Percentiles rank a stretch among this genome's conserved stretches.
These are phyloP conservation scores for Rhyacophila evoluta DNA, from an alignment of 2,888 invertebrate genomes.

Conservation along the genomic window DNA sequence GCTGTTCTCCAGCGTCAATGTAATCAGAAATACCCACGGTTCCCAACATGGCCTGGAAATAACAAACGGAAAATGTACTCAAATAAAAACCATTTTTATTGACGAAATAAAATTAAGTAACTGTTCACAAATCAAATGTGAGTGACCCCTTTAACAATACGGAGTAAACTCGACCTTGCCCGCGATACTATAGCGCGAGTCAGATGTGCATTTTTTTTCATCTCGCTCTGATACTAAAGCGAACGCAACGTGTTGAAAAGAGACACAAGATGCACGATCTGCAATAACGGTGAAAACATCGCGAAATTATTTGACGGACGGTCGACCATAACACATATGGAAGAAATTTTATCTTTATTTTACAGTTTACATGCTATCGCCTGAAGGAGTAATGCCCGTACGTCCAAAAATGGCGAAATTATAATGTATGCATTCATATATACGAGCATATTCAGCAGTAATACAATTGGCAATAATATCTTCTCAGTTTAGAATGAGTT, in stretches of 20 bases:
- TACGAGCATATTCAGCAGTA: too few species aligned
- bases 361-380: too few species aligned
- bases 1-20: too few species aligned
- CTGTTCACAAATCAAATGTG: not conserved
- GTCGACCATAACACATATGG: not conserved
- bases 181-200: not conserved
- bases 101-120: not conserved
- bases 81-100: too few species aligned
- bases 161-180: slow-evolving; percentile 18
- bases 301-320: slow-evolving; percentile 17
- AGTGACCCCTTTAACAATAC: not conserved
- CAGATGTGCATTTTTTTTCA: not conserved
- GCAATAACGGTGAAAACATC: slow-evolving; percentile 3
- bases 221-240: not conserved
- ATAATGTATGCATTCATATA: too few species aligned
- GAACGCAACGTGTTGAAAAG: not conserved
- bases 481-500: too few species aligned
- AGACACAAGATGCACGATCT: not conserved
- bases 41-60: too few species aligned
- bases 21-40: too few species aligned
- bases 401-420: too few species aligned
- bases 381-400: too few species aligned
- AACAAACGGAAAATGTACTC: too few species aligned
- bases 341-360: slow-evolving; percentile 3
- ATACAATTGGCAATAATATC: too few species aligned